Evolutionary conservation across 1,140 invertebrate species (phyloP).

Genomic region (Grapholita molesta): DNA sequence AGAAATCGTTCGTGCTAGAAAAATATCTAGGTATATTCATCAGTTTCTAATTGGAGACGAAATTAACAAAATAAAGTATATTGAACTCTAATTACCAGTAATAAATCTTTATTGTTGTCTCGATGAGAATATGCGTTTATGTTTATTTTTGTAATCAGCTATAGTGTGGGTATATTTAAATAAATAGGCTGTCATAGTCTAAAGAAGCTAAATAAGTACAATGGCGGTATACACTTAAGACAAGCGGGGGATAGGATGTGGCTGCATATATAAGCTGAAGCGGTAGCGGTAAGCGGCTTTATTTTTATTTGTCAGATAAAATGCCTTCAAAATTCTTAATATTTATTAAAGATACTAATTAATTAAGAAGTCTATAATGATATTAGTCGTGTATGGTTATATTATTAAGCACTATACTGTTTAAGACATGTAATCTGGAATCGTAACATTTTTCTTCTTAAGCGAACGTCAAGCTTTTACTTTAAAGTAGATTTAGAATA

Average conservation of each 20-base stretch:
- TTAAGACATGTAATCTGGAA: no score
- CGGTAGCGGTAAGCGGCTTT: neutral
- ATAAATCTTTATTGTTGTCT: neutral
- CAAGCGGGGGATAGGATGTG: neutral
- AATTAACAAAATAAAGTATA: neutral
- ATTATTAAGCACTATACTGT: no score
- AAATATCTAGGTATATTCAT: no score
- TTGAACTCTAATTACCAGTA: neutral
- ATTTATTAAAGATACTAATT: neutral
- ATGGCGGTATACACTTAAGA: slow-evolving; percentile 4
- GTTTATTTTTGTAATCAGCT: slow-evolving; percentile 13
- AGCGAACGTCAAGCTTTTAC: no score
- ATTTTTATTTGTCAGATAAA: no score
- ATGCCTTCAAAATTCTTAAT: no score
- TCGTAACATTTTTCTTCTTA: no score
- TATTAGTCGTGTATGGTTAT: no score
- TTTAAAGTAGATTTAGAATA: no score
- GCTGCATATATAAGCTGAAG: neutral
- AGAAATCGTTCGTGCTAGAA: no score
- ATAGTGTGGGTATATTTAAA: neutral
- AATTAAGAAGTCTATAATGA: no score
- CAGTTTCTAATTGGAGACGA: neutral
- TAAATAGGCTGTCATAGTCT: slow-evolving; percentile 13
- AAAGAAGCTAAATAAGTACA: slow-evolving; percentile 15
- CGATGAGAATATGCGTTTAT: neutral